Evolutionary conservation across 1,140 invertebrate genomes (phyloP).

Genomic region (Plutomurus gul): DNA sequence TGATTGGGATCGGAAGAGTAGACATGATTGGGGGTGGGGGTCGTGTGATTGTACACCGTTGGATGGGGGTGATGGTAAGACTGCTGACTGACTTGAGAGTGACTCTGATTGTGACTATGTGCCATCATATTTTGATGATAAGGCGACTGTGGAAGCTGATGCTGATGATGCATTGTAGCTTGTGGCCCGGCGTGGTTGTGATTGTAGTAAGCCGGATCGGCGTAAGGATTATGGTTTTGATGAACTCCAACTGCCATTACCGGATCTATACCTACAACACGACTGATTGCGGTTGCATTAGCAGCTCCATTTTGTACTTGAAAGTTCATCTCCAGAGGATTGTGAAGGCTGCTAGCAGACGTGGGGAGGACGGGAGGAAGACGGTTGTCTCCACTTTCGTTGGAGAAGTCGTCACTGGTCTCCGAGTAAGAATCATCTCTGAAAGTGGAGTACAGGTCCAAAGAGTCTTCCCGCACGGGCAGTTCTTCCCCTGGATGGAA

Average conservation of each 20-base stretch:
- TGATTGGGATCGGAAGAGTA: slow-evolving; percentile 1
- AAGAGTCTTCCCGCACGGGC: slow-evolving; percentile 65
- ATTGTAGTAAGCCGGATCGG: slow-evolving; percentile 31
- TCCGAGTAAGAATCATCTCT: slow-evolving; percentile 71
- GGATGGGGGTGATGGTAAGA: slow-evolving; percentile 9
- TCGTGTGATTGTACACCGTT: slow-evolving; percentile 19
- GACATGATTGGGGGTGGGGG: background rate
- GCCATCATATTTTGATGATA: slow-evolving; percentile 36
- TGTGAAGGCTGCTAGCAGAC: background rate
- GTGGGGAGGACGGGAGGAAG: slow-evolving; percentile 19
- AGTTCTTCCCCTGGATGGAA: slow-evolving; percentile 57
- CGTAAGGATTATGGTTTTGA: slow-evolving; percentile 36
- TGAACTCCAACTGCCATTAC: background rate
- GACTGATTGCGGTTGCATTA: background rate
- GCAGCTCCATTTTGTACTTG: slow-evolving; percentile 40
- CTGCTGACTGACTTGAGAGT: slow-evolving; percentile 14
- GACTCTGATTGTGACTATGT: slow-evolving; percentile 14
- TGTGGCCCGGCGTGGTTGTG: background rate
- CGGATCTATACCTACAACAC: background rate
- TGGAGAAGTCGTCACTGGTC: slow-evolving; percentile 58
- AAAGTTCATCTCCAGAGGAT: slow-evolving; percentile 40
- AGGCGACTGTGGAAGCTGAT: slow-evolving; percentile 18
- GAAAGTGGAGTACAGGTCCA: slow-evolving; percentile 67
- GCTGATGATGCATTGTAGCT: background rate
- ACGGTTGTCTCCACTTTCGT: slow-evolving; percentile 52